Conservation (phyloP, 1,140 invertebrate genomes). For the Patella vulgata region DNA sequence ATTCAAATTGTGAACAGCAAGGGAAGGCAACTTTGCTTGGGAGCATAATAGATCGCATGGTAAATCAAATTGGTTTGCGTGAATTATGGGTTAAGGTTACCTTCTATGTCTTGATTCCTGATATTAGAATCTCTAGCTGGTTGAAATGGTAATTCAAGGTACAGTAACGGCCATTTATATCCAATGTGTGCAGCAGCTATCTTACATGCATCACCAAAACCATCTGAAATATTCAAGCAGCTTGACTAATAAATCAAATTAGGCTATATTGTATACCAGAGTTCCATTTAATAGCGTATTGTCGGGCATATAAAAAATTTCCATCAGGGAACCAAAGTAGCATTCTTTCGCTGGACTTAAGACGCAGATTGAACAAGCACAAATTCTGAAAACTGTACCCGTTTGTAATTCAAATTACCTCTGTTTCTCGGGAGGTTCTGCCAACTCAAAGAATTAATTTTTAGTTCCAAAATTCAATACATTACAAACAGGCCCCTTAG, state of each 20-base stretch:
- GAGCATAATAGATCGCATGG: no score
- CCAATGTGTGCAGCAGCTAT: constrained; percentile 42
- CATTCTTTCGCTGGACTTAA: neutral
- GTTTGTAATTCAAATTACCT: no score
- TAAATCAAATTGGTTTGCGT: no score
- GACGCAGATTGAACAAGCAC: neutral
- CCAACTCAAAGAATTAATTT: no score
- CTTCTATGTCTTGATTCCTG: constrained; percentile 40
- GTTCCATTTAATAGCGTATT: neutral
- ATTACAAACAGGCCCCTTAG: no score
- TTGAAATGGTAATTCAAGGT: constrained; percentile 43
- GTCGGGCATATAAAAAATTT: no score
- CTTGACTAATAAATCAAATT: neutral
- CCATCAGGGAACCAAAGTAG: no score
- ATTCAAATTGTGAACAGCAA: no score
- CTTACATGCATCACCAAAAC: constrained; percentile 33
- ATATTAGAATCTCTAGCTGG: constrained; percentile 35
- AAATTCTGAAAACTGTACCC: no score
- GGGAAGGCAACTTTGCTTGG: no score
- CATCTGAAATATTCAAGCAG: constrained; percentile 32
- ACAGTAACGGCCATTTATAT: constrained; percentile 44
- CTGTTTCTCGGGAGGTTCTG: neutral
- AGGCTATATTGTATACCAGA: neutral
- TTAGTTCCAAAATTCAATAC: no score
- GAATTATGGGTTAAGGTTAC: constrained; percentile 29